Evolutionary conservation across 2,888 invertebrate genomes (phyloP).

Genomic region (Lypha dubia): DNA sequence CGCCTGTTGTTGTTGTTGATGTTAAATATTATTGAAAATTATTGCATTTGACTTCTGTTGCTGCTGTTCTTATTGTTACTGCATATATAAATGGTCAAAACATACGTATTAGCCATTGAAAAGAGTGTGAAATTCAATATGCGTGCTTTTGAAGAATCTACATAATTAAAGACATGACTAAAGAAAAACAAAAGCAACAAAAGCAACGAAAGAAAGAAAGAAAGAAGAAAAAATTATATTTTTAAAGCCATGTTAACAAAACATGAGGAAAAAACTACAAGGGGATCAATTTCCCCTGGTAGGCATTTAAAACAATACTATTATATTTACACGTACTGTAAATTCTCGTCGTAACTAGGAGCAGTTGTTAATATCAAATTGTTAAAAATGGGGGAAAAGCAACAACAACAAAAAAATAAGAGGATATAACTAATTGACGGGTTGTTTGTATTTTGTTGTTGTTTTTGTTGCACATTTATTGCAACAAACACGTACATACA

Average conservation of each 20-base stretch:
- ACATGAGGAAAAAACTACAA: conserved; percentile 46
- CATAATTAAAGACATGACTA: conserved; percentile 62
- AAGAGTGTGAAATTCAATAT: conserved; percentile 71
- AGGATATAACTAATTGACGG: conserved; percentile 48
- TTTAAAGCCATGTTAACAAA: conserved; percentile 42
- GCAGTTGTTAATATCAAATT: conserved; percentile 21
- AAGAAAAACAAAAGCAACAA: conserved; percentile 4
- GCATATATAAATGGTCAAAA: conserved; percentile 61
- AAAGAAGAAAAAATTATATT: conserved; percentile 35
- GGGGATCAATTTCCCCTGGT: conserved; percentile 57
- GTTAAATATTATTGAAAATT: conserved; percentile 62
- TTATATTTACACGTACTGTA: not conserved
- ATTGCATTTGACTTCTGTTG: conserved; percentile 45
- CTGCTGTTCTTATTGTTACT: conserved; percentile 6
- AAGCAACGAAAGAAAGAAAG: conserved; percentile 1
- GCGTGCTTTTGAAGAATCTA: conserved; percentile 67
- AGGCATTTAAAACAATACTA: conserved; percentile 13
- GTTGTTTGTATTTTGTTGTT: too few relatives aligned
- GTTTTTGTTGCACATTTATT: conserved; percentile 8
- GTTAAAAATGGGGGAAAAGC: conserved; percentile 13
- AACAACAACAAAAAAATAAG: conserved; percentile 16
- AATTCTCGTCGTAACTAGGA: conserved; percentile 7
- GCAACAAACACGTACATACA: not conserved
- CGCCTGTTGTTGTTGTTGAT: conserved; percentile 27
- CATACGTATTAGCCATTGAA: conserved; percentile 41